Conservation (phyloP, 2,113 vertebrate genomes). For the Atherinomorus stipes region DNA sequence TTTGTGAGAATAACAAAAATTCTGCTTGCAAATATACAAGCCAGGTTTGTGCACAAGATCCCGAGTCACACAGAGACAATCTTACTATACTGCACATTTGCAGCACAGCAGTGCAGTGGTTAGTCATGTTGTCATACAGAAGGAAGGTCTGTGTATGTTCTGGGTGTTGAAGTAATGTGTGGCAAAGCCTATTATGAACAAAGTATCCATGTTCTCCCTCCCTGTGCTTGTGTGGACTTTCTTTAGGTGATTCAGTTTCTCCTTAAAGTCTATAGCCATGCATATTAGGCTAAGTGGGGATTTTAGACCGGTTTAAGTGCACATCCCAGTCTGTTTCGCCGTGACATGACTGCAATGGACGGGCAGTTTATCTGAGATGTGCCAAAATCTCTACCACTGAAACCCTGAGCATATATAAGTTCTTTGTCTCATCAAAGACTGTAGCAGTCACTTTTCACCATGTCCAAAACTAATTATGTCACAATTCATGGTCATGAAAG, state of each 20-base stretch:
- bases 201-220: neutral
- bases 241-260: no score
- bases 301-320: no score
- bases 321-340: no score
- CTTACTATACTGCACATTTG: neutral
- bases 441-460: no score
- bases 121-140: neutral
- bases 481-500: no score
- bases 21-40: neutral
- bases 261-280: no score
- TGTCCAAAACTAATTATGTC: no score
- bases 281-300: no score
- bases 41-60: neutral
- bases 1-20: neutral
- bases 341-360: neutral
- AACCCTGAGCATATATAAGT: no score
- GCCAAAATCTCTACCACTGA: neutral
- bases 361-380: neutral
- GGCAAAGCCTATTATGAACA: neutral
- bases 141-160: neutral
- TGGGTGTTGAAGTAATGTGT: neutral
- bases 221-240: no score
- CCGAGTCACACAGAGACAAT: neutral
- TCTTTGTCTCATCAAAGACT: no score
- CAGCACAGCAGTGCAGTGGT: neutral